phyloP scores from a whole-genome alignment of 1,140 invertebrate species.

The Ylistrum balloti region DNA sequence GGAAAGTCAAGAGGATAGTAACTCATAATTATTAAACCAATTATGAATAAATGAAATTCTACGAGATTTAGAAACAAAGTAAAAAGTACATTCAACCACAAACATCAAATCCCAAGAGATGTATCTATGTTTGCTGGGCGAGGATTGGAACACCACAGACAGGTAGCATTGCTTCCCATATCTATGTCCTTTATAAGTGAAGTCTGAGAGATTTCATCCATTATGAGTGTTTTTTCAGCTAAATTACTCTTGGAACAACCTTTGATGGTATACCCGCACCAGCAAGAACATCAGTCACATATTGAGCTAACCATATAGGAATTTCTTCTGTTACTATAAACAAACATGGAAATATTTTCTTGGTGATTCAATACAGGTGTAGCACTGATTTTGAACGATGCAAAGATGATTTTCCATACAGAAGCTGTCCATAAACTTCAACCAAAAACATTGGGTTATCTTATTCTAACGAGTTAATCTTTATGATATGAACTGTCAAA shows the following conservation, averaged over 20 bases:
- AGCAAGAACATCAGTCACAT: conserved; percentile 23
- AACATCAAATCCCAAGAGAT: background rate
- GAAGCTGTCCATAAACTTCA: too few relatives aligned
- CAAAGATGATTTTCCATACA: too few relatives aligned
- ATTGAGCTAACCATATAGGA: conserved; percentile 4
- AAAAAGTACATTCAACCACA: background rate
- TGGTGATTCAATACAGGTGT: background rate
- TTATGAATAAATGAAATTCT: background rate
- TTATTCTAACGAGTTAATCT: too few relatives aligned
- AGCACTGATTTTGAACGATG: too few relatives aligned
- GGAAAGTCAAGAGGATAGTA: background rate
- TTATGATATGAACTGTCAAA: too few relatives aligned
- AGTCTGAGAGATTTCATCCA: background rate
- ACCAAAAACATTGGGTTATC: too few relatives aligned
- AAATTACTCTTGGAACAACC: background rate
- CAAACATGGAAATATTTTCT: conserved; percentile 39
- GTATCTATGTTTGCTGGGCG: background rate
- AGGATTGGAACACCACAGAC: background rate
- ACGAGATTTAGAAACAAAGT: background rate
- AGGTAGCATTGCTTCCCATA: background rate
- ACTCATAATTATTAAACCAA: background rate
- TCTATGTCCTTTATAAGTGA: too few relatives aligned
- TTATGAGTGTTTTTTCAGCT: background rate
- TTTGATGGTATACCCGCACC: background rate
- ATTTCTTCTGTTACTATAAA: background rate